Evolutionary conservation across 2,797 vertebrate species (phyloP), one percentile per base, ranked within the genome.

Genomic region (Podargus strigoides): DNA sequence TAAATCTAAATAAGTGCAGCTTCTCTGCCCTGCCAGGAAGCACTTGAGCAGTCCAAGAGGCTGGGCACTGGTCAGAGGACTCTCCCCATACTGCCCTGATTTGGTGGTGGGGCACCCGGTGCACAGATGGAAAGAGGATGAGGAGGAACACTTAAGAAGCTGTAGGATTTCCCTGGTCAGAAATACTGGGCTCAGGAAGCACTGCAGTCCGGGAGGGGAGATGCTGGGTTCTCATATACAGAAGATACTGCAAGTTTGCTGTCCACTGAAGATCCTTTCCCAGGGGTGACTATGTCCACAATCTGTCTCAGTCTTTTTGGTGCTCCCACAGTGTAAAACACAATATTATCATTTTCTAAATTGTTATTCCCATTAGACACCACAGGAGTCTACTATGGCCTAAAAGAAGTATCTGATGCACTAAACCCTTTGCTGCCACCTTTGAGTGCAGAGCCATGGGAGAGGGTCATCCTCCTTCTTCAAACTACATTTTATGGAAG

Each of bases 211-310:
- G 20, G 10, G 14, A 91, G 16, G 5, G 9, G 26, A 80, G 36
- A 42, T 0, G 4, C 15, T 58, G n/a, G 8, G 7, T 15, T 11
- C 13, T 69, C 20, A 10, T 27, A 36, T 28, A 39, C 32, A 88
- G 59, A 76, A 76, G 24, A 18, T 13, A 20, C 32, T 56, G 1
- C 9, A 34, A 55, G 1, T 53, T 6, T 72, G 41, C 28, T 17
- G 9, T 59, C 13, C 20, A 14, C 0, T n/a, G 52, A 87, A 30
- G 10, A 87, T 20, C 14, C 22, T 78, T 77, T 73, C 62, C 17
- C 41, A 21, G 3, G 3, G 34, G 6, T 0, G 1, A 49, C 24
- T 8, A 7, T 62, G 32, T 59, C 47, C 12, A 4, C 1, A 3
- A 8, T 39, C 37, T 52, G 4, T n/a, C 37, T 80, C 41, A 30